Percentiles rank a stretch among this genome's conserved stretches.
Evolutionary conservation across 1,140 invertebrate species (phyloP).

Genomic region (Drosophila leontia): DNA sequence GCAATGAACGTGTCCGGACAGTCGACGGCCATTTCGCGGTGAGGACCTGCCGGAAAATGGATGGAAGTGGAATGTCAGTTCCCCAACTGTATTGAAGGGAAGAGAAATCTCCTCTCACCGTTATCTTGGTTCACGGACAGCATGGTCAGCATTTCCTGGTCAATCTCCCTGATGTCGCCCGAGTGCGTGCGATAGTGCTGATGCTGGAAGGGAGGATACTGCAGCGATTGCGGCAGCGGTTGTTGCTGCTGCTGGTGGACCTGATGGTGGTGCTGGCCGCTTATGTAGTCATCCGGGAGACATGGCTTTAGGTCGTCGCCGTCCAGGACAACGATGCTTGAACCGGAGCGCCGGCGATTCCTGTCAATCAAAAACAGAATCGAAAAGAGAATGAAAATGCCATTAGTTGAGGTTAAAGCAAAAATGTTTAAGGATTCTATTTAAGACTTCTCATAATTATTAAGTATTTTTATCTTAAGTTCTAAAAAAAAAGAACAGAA

Average conservation of each 20-base stretch:
- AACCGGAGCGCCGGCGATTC: constrained; percentile 88
- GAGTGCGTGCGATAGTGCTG: constrained; percentile 80
- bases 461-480: background rate
- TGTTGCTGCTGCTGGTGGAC: constrained; percentile 54
- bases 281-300: constrained; percentile 85
- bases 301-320: constrained; percentile 86
- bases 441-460: background rate
- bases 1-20: constrained; percentile 97
- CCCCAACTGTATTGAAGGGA: no score
- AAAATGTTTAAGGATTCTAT: background rate
- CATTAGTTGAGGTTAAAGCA: background rate
- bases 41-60: constrained; percentile 87
- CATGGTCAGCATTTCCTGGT: constrained; percentile 90
- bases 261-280: constrained; percentile 68
- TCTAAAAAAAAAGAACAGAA: background rate
- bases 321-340: constrained; percentile 89
- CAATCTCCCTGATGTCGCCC: constrained; percentile 85
- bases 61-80: background rate
- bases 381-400: background rate
- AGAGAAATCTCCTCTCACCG: constrained; percentile 85
- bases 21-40: constrained; percentile 99
- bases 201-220: constrained; percentile 53
- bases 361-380: constrained; percentile 78
- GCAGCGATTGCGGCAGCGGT: constrained; percentile 45
- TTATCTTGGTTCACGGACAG: constrained; percentile 88